Evolutionary conservation across 2,888 invertebrate genomes (phyloP), one percentile per base, ranked within the genome.

Genomic region (Noctua comes): DNA sequence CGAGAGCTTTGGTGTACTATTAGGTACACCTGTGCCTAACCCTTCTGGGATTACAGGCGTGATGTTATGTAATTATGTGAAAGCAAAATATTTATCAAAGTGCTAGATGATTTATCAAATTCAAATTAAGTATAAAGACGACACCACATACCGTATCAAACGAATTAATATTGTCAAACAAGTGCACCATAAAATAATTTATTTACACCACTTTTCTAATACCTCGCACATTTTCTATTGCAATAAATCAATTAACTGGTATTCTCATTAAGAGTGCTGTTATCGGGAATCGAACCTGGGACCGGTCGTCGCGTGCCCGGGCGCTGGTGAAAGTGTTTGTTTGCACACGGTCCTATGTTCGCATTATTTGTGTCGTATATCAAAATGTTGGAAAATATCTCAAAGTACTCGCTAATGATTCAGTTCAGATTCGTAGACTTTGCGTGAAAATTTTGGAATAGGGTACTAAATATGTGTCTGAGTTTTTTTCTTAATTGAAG

Each of bases 211-310:
- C 73, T 86, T 83, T 86, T 88, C 83, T 82, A 82, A 81, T 80
- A 72, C 74, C 31, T 69, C 71, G 80, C 81, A 86, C 88, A 90
- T 88, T 89, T 87, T 87, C 87, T 83, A 86, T 85, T 84, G 82
- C 89, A 92, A 95, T 96, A 95, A 95, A 96, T 96, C 95, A 95
- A 95, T 94, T 95, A 94, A 92, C 93, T 91, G 86, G 93, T 93
- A 94, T 95, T 93, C 95, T 96, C 95, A 96, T 96, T 96, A 95
- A 94, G 91, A 91, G 91, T 89, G 91, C 92, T 93, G 94, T 94
- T 96, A 96, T 96, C 96, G 92, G 94, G 95, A 93, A 94, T 95
- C 94, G 95, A 96, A 96, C 96, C 91, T 86, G 86, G 91, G 93
- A 93, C 95, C 94, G 93, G 95, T 93, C 92, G 91, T 92, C 93